Base-by-base conservation (phyloP, 2,113 vertebrate genomes). In the Lagopus muta region DNA sequence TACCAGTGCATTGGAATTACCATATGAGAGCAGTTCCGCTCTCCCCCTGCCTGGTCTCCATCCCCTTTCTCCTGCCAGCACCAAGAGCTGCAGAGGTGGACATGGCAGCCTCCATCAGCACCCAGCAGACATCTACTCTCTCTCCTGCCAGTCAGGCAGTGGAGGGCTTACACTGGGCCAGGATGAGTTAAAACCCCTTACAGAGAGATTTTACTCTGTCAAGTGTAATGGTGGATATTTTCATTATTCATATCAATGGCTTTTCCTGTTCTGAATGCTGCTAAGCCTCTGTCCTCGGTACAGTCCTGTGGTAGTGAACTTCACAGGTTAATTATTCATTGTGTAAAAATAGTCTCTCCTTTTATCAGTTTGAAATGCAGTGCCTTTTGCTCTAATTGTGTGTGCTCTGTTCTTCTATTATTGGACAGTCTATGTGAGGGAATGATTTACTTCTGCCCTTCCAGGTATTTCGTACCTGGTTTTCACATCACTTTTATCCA, bases 271-370 rank as follows among this genome's bases (percentile, higher is more conserved):
- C 94, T 90, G 82, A 91, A 83, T 73, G 83, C 82, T 82, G 45
- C 82, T 78, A 90, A 83, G 65, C 69, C 27, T 83, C 73, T 48
- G 30, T 89, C 76, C 86, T 81, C 2, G 0, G 73, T 90, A 91
- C 91, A 94, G 84, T 90, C n/a, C 1, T 0, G 4, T 66, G 86
- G 54, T 86, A 92, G 76, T 82, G 90, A 95, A 95, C 82, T 88
- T 95, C 66, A 73, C 70, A 81, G 85, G 89, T 94, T 96, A 96
- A 94, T 93, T 90, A 94, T 96, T 95, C 86, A 88, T 94, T 92
- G 73, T 88, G 43, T 94, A 84, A 88, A 94, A 96, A 81, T 74
- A 83, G 61, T 81, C 61, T 90, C 54, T 91, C 65, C 65, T 94
- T 95, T 94, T 81, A 91, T 90, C 89, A 48, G 27, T 94, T 91